Conservation (phyloP, 2,888 invertebrate genomes). For the Melolontha melolontha region DNA sequence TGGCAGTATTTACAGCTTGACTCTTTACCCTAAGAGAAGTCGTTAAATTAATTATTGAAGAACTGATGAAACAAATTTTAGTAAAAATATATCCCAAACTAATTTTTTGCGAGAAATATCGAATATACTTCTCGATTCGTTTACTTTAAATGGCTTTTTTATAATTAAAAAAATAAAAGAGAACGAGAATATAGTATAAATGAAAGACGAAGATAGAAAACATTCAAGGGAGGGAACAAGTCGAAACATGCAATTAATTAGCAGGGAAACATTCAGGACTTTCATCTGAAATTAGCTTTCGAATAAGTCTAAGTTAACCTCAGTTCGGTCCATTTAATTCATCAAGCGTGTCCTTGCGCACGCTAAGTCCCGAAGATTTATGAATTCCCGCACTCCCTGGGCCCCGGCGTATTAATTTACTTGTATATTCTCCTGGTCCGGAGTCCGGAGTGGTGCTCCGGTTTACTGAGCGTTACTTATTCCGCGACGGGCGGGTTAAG, state of each 20-base stretch:
- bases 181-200: neutral
- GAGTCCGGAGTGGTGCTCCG: conserved; percentile 35
- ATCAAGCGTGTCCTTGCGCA: conserved; percentile 47
- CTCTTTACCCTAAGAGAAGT: no score
- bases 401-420: conserved; percentile 56
- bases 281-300: conserved; percentile 51
- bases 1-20: no score
- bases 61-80: no score
- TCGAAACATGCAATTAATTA: conserved; percentile 50
- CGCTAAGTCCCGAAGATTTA: conserved; percentile 59
- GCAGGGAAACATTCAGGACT: conserved; percentile 43
- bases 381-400: conserved; percentile 58
- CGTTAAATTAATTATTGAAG: no score
- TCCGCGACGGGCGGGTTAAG: conserved; percentile 51
- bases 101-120: no score
- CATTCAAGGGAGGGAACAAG: conserved; percentile 20
- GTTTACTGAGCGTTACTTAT: conserved; percentile 46
- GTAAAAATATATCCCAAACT: no score
- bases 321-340: conserved; percentile 52
- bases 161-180: conserved; percentile 5
- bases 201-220: conserved; percentile 2
- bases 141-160: no score
- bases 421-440: conserved; percentile 47
- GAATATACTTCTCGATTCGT: no score
- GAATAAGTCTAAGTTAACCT: conserved; percentile 51